Percentiles rank a stretch among this genome's conserved stretches.
phyloP scores from a whole-genome alignment of 2,888 invertebrate species.

The Sabatieria punctata region DNA sequence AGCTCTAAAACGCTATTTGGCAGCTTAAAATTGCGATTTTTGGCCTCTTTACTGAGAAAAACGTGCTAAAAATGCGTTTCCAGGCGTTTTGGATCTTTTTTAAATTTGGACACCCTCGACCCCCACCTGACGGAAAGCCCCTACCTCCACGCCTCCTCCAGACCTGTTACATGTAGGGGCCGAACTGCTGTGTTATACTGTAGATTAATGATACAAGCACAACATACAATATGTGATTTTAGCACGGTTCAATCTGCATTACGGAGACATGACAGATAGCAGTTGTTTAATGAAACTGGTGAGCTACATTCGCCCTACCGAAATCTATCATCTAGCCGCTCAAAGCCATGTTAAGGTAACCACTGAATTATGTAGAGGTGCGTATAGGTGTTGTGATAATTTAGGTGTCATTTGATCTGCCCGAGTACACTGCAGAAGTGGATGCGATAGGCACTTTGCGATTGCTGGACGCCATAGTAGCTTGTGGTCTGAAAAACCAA shows the following conservation, averaged over 20 bases:
- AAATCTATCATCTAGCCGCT: constrained; percentile 94
- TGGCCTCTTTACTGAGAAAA: no score
- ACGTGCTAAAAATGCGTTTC: no score
- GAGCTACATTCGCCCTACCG: constrained; percentile 57
- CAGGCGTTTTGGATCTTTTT: no score
- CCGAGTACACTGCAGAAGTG: constrained; percentile 96
- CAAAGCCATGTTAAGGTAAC: constrained; percentile 92
- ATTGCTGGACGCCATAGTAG: constrained; percentile 73
- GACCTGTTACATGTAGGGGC: no score
- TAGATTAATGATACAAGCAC: no score
- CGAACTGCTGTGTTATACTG: no score
- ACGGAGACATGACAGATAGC: constrained; percentile 96
- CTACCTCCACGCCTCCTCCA: no score
- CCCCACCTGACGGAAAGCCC: no score
- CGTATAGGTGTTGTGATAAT: not conserved
- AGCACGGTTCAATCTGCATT: constrained; percentile 76
- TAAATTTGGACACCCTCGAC: no score
- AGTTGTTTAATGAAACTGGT: constrained; percentile 79
- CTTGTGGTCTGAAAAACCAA: constrained; percentile 59
- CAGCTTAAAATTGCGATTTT: no score
- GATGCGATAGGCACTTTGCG: constrained; percentile 84
- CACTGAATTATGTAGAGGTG: not conserved
- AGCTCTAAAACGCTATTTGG: no score
- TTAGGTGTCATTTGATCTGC: constrained; percentile 79
- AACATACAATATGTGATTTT: no score